Evolutionary conservation across 1,140 invertebrate species (phyloP).

Genomic region (Drosophila ficusphila): DNA sequence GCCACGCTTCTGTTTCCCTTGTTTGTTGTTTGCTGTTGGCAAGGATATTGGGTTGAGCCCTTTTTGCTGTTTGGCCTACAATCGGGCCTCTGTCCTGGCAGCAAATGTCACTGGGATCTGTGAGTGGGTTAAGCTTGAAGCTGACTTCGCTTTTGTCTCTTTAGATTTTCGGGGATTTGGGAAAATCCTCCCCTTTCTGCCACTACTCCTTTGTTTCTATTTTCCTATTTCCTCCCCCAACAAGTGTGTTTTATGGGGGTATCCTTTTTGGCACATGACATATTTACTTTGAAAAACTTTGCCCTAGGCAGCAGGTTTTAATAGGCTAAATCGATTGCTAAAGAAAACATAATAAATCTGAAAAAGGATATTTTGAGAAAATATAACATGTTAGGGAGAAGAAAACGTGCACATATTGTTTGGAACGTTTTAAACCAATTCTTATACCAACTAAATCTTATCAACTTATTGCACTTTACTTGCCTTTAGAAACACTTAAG

Average conservation of each 20-base stretch:
- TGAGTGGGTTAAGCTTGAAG: conserved; percentile 62
- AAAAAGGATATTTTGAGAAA: neutral
- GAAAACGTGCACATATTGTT: no score
- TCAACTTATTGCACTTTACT: no score
- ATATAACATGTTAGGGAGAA: neutral
- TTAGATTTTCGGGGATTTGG: conserved; percentile 20
- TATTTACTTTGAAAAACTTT: conserved; percentile 44
- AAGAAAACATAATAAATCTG: conserved; percentile 30
- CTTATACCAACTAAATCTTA: no score
- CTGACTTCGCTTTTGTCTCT: conserved; percentile 40
- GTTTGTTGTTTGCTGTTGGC: conserved; percentile 35
- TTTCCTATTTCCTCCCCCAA: neutral
- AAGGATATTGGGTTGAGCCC: conserved; percentile 52
- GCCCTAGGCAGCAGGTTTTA: conserved; percentile 37
- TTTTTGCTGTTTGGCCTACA: conserved; percentile 67
- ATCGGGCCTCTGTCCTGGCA: conserved; percentile 33
- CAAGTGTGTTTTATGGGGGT: conserved; percentile 33
- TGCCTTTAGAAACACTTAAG: no score
- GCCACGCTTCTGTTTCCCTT: conserved; percentile 27
- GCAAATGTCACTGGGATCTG: conserved; percentile 54
- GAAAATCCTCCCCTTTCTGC: neutral
- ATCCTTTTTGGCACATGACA: conserved; percentile 40
- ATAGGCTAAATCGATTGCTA: conserved; percentile 17
- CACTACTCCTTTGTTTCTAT: neutral
- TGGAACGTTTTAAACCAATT: no score